These are phyloP conservation scores for Lutra lutra DNA, from an alignment of 2,797 vertebrate species.

Conservation along the genomic window DNA sequence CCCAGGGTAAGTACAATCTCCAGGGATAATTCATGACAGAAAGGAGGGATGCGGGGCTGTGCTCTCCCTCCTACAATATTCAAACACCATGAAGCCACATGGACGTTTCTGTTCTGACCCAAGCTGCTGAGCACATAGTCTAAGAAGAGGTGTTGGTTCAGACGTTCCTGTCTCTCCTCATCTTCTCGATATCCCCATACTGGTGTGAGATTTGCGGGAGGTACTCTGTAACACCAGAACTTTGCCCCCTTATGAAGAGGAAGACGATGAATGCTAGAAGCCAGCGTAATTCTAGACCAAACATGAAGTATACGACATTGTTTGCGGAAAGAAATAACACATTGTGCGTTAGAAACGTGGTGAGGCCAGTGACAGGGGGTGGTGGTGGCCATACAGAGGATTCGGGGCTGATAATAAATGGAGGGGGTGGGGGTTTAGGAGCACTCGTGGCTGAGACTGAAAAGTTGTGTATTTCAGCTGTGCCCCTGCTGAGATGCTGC, in stretches of 20 bases:
- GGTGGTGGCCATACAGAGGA: not conserved
- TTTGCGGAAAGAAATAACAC: not conserved
- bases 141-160: not conserved
- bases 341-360: not conserved
- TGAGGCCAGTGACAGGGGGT: accelerated
- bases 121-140: not conserved
- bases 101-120: too few species aligned
- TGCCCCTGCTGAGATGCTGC: not conserved
- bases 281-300: not conserved
- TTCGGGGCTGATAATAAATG: not conserved
- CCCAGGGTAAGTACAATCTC: too few species aligned
- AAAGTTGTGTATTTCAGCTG: too few species aligned
- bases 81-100: not conserved
- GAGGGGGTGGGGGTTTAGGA: not conserved
- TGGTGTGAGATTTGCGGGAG: too few species aligned
- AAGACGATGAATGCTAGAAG: not conserved
- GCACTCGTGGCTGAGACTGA: not conserved
- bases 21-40: too few species aligned
- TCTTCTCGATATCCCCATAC: accelerated
- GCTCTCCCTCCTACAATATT: not conserved
- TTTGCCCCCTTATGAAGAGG: not conserved
- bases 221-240: not conserved
- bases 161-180: not conserved
- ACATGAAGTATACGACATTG: too few species aligned
- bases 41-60: not conserved